These are phyloP conservation scores for Microplitis deprimator DNA, from an alignment of 2,888 invertebrate genomes.

Conservation along the genomic window DNA sequence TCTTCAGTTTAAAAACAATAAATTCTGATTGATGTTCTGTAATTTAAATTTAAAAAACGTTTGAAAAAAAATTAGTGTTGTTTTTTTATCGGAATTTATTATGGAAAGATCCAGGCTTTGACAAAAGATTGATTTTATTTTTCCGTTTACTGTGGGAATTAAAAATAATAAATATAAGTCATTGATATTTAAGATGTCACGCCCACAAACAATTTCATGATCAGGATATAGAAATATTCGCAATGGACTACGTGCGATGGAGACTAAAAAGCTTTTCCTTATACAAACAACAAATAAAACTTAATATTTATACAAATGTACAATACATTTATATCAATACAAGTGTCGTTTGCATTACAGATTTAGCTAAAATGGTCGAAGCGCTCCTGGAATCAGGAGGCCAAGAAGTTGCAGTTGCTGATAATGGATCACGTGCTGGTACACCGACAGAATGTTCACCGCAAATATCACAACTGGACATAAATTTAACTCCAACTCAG, in stretches of 20 bases:
- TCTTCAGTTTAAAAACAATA: background rate
- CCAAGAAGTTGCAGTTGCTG: slow-evolving; percentile 64
- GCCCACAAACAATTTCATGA: slow-evolving; percentile 11
- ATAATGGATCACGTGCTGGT: slow-evolving; percentile 56
- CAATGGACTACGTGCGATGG: background rate
- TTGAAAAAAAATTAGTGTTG: background rate
- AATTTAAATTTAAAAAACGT: background rate
- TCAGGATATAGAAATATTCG: slow-evolving; percentile 17
- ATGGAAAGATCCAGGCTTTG: too few relatives aligned
- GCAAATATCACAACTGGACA: slow-evolving; percentile 49
- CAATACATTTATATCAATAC: slow-evolving; percentile 16
- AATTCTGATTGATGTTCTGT: background rate
- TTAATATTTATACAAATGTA: background rate
- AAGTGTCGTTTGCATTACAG: slow-evolving; percentile 22
- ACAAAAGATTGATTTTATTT: background rate
- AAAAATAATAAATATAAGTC: background rate
- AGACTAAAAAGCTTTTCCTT: slow-evolving; percentile 11
- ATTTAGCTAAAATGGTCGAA: slow-evolving; percentile 63
- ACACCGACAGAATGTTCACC: slow-evolving; percentile 59
- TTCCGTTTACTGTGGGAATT: background rate
- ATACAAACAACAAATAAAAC: slow-evolving; percentile 2
- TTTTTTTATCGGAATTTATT: too few relatives aligned
- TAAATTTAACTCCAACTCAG: slow-evolving; percentile 66
- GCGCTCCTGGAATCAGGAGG: slow-evolving; percentile 66
- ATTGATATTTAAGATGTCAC: slow-evolving; percentile 7